These are phyloP conservation scores for Falcunculus frontatus DNA, from an alignment of 2,113 vertebrate species.

Conservation along the genomic window DNA sequence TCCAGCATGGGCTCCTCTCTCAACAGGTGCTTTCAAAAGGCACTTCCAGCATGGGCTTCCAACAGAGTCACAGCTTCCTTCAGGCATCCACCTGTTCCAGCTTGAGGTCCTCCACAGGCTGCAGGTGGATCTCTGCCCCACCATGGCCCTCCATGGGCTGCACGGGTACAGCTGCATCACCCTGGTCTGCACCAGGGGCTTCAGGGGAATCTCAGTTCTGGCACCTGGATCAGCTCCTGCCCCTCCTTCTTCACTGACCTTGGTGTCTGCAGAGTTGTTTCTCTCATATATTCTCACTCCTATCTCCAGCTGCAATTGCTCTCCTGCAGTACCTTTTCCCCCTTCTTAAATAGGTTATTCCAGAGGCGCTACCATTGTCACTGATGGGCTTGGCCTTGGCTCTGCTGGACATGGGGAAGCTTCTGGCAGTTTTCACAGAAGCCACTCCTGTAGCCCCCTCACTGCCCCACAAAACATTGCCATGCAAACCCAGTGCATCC, in stretches of 20 bases:
- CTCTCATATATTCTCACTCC: neutral
- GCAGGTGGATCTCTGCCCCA: neutral
- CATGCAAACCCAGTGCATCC: neutral
- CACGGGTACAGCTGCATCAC: neutral
- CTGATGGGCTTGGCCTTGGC: neutral
- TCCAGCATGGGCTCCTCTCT: neutral
- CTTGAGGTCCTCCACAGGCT: fast-evolving
- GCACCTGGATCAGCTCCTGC: neutral
- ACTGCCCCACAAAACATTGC: neutral
- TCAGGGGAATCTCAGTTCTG: fast-evolving
- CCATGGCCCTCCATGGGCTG: fast-evolving
- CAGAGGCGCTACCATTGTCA: fast-evolving
- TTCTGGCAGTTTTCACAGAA: neutral
- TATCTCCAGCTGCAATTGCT: neutral
- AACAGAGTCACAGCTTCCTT: neutral
- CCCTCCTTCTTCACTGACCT: neutral
- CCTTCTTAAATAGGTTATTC: neutral
- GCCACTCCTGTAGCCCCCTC: neutral
- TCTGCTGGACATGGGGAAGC: neutral
- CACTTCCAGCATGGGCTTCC: neutral
- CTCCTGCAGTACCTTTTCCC: neutral
- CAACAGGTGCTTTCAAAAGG: neutral
- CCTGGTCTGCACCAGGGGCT: neutral
- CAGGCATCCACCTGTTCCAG: neutral
- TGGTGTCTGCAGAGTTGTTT: neutral